Evolutionary conservation across 2,888 invertebrate species (phyloP).

Genomic region (Torymus tubicola): DNA sequence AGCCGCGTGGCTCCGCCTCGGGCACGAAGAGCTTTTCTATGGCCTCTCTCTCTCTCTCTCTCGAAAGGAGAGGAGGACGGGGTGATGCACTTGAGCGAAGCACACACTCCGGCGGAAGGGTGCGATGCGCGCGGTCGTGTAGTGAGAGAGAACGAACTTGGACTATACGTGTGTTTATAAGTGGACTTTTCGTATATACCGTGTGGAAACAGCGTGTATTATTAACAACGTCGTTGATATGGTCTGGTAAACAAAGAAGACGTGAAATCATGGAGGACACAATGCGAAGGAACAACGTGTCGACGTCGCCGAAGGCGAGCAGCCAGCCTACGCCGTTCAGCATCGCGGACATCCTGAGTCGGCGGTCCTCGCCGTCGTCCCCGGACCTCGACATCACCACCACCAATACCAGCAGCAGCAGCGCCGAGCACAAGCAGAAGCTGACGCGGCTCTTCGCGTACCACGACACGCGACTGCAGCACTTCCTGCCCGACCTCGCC

Average conservation of each 20-base stretch:
- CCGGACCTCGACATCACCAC: constrained; percentile 27
- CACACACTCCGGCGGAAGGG: constrained; percentile 73
- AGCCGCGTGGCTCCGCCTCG: constrained; percentile 67
- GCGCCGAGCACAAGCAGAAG: too few species aligned
- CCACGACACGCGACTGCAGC: constrained; percentile 14
- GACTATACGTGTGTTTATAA: too few species aligned
- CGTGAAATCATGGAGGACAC: constrained; percentile 42
- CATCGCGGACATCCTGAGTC: constrained; percentile 73
- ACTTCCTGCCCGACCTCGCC: constrained; percentile 67
- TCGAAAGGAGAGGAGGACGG: too few species aligned
- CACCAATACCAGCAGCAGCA: too few species aligned
- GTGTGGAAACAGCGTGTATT: too few species aligned
- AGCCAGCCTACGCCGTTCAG: constrained; percentile 73
- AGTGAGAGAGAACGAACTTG: too few species aligned
- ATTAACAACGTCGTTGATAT: too few species aligned
- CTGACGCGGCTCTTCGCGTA: background rate
- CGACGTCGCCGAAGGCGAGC: constrained; percentile 63
- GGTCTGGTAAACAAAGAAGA: too few species aligned
- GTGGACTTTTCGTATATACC: too few species aligned
- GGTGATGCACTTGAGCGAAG: constrained; percentile 72
- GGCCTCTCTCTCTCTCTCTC: background rate
- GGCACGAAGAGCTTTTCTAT: constrained; percentile 32
- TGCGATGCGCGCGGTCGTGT: constrained; percentile 31
- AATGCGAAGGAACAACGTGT: constrained; percentile 61
- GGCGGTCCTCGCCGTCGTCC: constrained; percentile 59